Base-by-base conservation (phyloP, 2,888 invertebrate species). In the Eupelmus urozonus region DNA sequence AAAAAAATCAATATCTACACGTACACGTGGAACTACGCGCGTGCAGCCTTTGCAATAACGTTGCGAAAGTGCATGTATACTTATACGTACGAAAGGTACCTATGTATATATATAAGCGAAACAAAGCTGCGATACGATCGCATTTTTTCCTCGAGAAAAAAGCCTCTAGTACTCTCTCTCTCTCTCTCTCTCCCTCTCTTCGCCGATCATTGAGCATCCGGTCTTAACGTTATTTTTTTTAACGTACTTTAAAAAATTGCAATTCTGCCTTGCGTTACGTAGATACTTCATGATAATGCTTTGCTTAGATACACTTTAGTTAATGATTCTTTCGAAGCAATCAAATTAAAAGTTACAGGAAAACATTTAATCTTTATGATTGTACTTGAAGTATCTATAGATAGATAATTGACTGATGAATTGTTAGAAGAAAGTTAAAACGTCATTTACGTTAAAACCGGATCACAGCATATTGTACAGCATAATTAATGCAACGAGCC, bases 171-270 rank as follows among this genome's bases (percentile, higher is more conserved):
- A 29, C 55, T 74, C 73, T 69, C 69, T 69, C 51, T 65, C 70
- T 78, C 72, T 80, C 74, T 78, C 72, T 80, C 80, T 80, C 78
- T 76, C 80, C 78, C 78, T 80, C 80, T 80, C 69, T 80, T 78
- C 80, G 75, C 55, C 23, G 23, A 76, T 75, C 40, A 66, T 72
- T 53, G 42, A 51, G 29, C 42, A 57, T 72, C 75, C 75, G 69
- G 49, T 72, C 72, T 72, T 75, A 78, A 80, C 55, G 29, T 67
- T n/a, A 53, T 25, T 45, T 71, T 60, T 49, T 60, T 11, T 20
- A 34, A 34, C 9, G 34, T 18, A 57, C 25, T 7, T 13, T 27
- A 11, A 57, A 11, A 11, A 57, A 63, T 45, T 40, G 13, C 34
- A 23, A 18, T n/a, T n/a, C n/a, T n/a, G n/a, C n/a, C n/a, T n/a